Base-by-base conservation (phyloP, 2,888 invertebrate species). In the Sicus ferrugineus region DNA sequence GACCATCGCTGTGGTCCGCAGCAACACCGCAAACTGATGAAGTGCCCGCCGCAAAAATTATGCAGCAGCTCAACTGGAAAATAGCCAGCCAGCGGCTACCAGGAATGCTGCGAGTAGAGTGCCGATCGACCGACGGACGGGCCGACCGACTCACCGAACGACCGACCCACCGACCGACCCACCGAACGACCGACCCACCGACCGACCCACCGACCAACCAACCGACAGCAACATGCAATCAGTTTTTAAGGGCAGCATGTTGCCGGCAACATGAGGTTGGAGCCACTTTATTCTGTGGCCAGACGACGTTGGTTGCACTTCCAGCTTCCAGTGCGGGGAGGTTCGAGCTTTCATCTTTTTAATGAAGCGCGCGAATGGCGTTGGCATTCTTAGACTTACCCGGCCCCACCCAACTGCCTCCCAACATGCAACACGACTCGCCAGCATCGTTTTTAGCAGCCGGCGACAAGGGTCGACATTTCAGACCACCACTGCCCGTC, bases 11-110 rank as follows among this genome's bases (percentile, higher is more conserved):
- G 14, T 16, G 61, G 42, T 61, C 42, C 23, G 38, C 38, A 11
- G 26, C 61, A 34, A 42, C 23, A 21, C 38, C 61, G 38, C 61
- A 42, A 61, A 61, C 42, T 61, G 42, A 61, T 61, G 61, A 61
- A 42, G 61, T 61, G 42, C 23, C 21, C 61, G 61, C 61, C 61
- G 26, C 61, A 61, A 38, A 59, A 61, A 61, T 42, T 38, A 61
- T 23, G 23, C 42, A 23, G 28, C 26, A 38, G 61, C 38, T 61
- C 61, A 61, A 26, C 38, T 61, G 42, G 42, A 42, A 42, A 61
- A 61, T 42, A 42, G 14, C 42, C 34, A 61, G 23, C 42, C 42
- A 38, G 42, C 14, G 42, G 26, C 59, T n/a, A 9, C 50, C 34
- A 34, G 31, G 11, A 34, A 34, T 56, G 19, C 46, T n/a, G 50